Evolutionary conservation across 2,888 invertebrate species (phyloP).

Genomic region (Dynastes tityus): DNA sequence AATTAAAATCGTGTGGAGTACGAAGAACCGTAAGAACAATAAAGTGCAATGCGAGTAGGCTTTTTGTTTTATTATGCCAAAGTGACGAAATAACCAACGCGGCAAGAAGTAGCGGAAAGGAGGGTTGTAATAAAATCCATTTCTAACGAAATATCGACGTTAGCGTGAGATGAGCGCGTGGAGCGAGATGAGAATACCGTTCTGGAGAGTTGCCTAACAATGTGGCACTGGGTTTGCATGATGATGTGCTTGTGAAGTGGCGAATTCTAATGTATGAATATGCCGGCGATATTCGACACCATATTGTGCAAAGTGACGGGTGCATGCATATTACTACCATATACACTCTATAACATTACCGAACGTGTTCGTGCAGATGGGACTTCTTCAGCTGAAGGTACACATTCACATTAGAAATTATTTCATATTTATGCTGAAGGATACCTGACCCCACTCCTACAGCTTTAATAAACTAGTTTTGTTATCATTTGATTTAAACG

Average conservation of each 20-base stretch:
- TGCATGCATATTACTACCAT: conserved; percentile 12
- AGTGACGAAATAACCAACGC: background rate
- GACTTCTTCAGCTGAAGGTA: background rate
- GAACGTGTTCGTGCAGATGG: conserved; percentile 10
- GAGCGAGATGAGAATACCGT: background rate
- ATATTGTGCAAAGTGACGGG: conserved; percentile 20
- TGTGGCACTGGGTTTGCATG: conserved; percentile 3
- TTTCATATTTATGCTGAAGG: too few species aligned
- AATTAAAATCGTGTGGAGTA: too few species aligned
- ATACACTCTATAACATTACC: background rate
- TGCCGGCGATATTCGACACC: conserved; percentile 28
- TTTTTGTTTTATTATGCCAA: background rate
- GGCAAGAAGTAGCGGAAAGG: background rate
- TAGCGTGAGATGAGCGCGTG: background rate
- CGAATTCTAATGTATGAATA: conserved; percentile 36
- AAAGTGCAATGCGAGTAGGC: background rate
- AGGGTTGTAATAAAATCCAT: background rate
- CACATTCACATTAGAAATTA: background rate
- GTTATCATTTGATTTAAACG: background rate
- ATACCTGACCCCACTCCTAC: too few species aligned
- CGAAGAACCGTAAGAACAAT: background rate
- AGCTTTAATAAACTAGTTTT: too few species aligned
- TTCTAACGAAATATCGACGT: background rate
- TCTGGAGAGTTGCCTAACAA: conserved; percentile 8
- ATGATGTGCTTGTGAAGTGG: conserved; percentile 35